Evolutionary conservation across 1,140 invertebrate genomes (phyloP).

Genomic region (Hycleus phaleratus): DNA sequence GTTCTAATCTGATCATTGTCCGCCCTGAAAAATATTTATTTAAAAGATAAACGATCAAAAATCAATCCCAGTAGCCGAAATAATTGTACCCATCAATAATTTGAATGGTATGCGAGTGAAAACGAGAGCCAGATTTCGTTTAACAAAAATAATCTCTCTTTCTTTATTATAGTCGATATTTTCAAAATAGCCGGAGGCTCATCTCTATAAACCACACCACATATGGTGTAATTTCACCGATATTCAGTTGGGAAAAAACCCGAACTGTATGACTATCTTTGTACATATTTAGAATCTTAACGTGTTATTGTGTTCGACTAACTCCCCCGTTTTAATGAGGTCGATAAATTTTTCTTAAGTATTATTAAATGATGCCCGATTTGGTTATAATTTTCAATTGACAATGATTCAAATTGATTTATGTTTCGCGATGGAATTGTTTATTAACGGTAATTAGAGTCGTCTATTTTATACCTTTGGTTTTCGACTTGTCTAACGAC

Average conservation of each 20-base stretch:
- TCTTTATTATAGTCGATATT: neutral
- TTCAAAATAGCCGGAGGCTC: too few relatives aligned
- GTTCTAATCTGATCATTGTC: too few relatives aligned
- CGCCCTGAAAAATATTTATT: too few relatives aligned
- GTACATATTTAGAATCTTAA: neutral
- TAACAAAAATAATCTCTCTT: constrained; percentile 1
- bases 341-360: too few relatives aligned
- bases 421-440: too few relatives aligned
- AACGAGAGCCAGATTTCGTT: neutral
- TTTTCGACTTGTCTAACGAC: constrained; percentile 12
- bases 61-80: too few relatives aligned
- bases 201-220: neutral
- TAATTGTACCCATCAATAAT: too few relatives aligned
- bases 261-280: neutral
- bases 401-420: too few relatives aligned
- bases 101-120: neutral
- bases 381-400: too few relatives aligned
- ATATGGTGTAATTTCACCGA: constrained; percentile 3
- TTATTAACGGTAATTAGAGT: too few relatives aligned
- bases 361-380: too few relatives aligned
- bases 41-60: too few relatives aligned
- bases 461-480: neutral
- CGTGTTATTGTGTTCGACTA: neutral
- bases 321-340: neutral
- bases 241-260: neutral